A percentile compares a stretch with the other conserved stretches of the same genome.
phyloP scores from a whole-genome alignment of 2,113 vertebrate species.

The Callipepla squamata region DNA sequence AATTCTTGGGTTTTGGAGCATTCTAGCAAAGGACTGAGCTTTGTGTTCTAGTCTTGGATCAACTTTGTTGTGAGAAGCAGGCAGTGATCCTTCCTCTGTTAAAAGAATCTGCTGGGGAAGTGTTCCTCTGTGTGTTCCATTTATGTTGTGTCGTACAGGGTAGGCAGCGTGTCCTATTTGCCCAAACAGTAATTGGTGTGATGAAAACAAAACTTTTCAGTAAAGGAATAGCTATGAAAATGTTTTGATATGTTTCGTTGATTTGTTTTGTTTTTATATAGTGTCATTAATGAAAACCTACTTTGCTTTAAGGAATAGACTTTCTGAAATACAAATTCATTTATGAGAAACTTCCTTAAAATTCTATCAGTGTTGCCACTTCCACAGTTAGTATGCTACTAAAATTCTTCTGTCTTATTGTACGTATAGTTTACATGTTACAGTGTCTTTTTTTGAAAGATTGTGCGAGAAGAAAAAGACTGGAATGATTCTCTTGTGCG shows the following conservation, averaged over 20 bases:
- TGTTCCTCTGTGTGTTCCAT: accelerated
- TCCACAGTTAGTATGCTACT: too few species aligned
- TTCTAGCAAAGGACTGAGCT: background rate
- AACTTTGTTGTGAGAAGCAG: accelerated
- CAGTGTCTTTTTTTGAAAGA: too few species aligned
- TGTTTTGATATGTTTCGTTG: too few species aligned
- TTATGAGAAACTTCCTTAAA: accelerated
- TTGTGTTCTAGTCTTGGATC: background rate
- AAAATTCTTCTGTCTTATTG: background rate
- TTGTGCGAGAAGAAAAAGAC: too few species aligned
- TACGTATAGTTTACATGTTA: background rate
- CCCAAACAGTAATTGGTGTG: accelerated
- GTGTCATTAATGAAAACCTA: background rate
- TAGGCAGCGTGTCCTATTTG: accelerated
- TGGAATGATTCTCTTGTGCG: background rate
- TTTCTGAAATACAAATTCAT: accelerated
- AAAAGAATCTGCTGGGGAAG: accelerated
- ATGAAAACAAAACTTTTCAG: background rate
- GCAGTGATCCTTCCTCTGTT: accelerated
- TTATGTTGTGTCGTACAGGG: too few species aligned
- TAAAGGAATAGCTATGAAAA: background rate
- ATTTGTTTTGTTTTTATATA: background rate
- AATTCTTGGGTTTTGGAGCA: background rate
- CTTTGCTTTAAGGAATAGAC: background rate
- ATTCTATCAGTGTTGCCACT: background rate